Conservation (phyloP, 2,888 invertebrate genomes). For the Petrophora chlorosata region DNA sequence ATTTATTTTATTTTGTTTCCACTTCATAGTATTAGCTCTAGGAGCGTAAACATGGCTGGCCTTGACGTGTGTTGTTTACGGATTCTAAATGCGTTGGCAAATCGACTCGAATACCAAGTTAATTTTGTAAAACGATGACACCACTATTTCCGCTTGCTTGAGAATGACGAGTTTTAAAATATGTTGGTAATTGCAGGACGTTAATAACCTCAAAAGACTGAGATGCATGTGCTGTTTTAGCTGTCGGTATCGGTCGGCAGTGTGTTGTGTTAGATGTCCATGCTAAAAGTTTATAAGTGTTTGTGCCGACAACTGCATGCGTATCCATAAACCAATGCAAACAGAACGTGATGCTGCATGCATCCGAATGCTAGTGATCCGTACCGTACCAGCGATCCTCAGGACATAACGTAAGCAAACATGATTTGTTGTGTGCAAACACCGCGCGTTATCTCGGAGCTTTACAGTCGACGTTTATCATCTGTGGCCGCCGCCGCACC, state of each 20-base stretch:
- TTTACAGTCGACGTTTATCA: slow-evolving; percentile 60
- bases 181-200: slow-evolving; percentile 12
- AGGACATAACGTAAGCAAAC: slow-evolving; percentile 72
- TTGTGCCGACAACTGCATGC: slow-evolving; percentile 41
- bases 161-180: slow-evolving; percentile 31
- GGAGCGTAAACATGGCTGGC: slow-evolving; percentile 66
- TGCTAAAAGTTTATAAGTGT: slow-evolving; percentile 27
- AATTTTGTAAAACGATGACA: slow-evolving; percentile 46
- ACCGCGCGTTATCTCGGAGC: slow-evolving; percentile 65
- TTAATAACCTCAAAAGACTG: no score
- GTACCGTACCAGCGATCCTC: slow-evolving; percentile 60
- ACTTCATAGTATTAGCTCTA: slow-evolving; percentile 45
- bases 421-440: slow-evolving; percentile 76
- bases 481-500: slow-evolving; percentile 58
- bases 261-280: slow-evolving; percentile 9
- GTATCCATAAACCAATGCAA: slow-evolving; percentile 59
- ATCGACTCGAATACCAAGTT: slow-evolving; percentile 53
- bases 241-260: no score
- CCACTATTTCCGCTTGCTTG: slow-evolving; percentile 22
- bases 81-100: slow-evolving; percentile 65
- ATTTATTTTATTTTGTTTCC: slow-evolving; percentile 40
- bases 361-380: slow-evolving; percentile 59
- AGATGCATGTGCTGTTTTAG: no score
- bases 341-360: slow-evolving; percentile 75
- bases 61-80: slow-evolving; percentile 72